Evolutionary conservation across 2,797 vertebrate species (phyloP), one percentile per base, ranked within the genome.

Genomic region (Periophthalmus magnuspinnatus): DNA sequence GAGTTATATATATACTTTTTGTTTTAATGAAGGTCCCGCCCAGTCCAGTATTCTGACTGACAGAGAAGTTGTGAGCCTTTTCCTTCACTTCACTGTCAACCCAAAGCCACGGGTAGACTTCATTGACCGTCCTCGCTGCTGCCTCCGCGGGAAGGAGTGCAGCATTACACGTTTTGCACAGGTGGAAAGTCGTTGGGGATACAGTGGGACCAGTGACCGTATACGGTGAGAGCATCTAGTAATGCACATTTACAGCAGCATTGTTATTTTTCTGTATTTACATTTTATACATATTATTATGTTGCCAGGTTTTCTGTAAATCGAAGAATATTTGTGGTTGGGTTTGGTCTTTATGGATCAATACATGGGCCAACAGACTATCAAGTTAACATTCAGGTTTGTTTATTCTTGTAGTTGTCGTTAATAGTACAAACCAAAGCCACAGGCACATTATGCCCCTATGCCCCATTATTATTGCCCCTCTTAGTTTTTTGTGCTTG

Each of bases 371-470:
- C 97, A 50, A 98, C 97, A 75, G 97, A 99, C 83, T 99, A 99
- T 89, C 97, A 98, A 94, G 97, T 99, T 84, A 99, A 98, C 89
- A 97, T 99, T 91, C 97, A 99, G 97, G 97, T 98, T 93, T 0
- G 38, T 28, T 50, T 32, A 19, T 22, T 22, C 8, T 55, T 55
- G 21, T 13, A 21, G 52, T 10, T 24, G 19, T 10, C n/a, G 19
- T 50, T 10, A 13, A 6, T 22, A 21, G 2, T 60, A 36, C 17
- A 36, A 9, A 60, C 5, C 14, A 38, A 41, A 38, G 6, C 10
- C 34, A 45, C 41, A 45, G 41, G 5, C 33, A 6, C 19, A 19
- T 21, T 5, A 19, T 4, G 3, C 4, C 38, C 41, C 41, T 45
- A 41, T 36, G 5, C n/a, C n/a, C n/a, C n/a, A 38, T 61, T 10